These are phyloP conservation scores for Anas platyrhynchos DNA, from an alignment of 2,113 vertebrate species.

Conservation along the genomic window DNA sequence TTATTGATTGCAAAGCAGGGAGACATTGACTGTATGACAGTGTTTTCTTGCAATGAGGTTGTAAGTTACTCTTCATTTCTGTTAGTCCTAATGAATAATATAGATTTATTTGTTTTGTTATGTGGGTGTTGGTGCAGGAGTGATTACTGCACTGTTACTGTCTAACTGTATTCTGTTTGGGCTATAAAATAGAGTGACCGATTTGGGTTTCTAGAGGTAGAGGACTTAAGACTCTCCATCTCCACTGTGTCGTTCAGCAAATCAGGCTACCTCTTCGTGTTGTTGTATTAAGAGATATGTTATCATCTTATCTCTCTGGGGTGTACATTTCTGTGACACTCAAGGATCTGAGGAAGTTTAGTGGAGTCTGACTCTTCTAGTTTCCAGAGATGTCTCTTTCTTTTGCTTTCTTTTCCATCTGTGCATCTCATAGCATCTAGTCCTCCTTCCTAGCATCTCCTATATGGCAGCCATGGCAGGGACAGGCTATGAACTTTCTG, in stretches of 20 bases:
- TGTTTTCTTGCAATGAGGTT: background rate
- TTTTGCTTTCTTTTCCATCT: background rate
- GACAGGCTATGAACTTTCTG: background rate
- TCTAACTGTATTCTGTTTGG: background rate
- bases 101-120: background rate
- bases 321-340: background rate
- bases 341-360: background rate
- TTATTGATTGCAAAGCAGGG: background rate
- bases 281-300: background rate
- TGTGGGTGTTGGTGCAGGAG: background rate
- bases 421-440: background rate
- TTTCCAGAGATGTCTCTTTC: background rate
- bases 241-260: background rate
- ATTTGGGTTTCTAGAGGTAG: background rate
- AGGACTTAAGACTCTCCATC: background rate
- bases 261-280: background rate
- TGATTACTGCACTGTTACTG: background rate
- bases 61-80: background rate
- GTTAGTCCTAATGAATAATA: background rate
- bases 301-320: background rate
- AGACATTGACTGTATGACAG: background rate
- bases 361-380: background rate
- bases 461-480: background rate
- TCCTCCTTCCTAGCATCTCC: background rate
- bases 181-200: background rate